These are phyloP conservation scores for Aricia agestis DNA, from an alignment of 1,140 invertebrate species.

Conservation along the genomic window DNA sequence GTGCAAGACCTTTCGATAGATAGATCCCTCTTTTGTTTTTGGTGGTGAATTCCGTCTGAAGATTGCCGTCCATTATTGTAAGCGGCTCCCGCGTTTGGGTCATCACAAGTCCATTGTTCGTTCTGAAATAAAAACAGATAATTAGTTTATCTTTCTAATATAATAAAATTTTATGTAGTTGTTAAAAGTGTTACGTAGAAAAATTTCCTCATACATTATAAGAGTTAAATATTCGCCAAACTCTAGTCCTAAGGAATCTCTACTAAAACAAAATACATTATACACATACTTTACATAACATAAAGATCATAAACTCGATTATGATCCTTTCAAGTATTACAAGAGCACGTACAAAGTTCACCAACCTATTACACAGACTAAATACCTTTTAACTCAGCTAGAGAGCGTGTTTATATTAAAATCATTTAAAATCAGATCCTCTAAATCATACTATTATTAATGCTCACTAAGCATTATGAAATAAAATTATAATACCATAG, in stretches of 20 bases:
- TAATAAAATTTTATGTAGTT: too few relatives aligned
- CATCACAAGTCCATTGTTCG: constrained; percentile 55
- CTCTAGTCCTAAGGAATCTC: neutral
- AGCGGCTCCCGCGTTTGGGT: constrained; percentile 67
- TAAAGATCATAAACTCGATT: neutral
- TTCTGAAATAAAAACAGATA: constrained; percentile 41
- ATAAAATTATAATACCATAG: too few relatives aligned
- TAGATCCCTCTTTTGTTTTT: constrained; percentile 70
- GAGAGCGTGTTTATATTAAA: neutral
- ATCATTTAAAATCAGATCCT: neutral
- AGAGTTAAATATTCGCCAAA: too few relatives aligned
- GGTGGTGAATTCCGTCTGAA: constrained; percentile 65
- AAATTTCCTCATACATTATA: too few relatives aligned
- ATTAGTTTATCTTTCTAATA: neutral
- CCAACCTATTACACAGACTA: neutral
- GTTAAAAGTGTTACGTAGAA: too few relatives aligned
- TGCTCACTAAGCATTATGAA: too few relatives aligned
- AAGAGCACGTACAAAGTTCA: constrained; percentile 19
- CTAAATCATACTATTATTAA: too few relatives aligned
- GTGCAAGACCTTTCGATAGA: constrained; percentile 68
- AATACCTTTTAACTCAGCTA: neutral
- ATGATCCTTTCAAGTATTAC: constrained; percentile 13
- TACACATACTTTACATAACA: neutral
- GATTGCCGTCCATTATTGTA: constrained; percentile 69
- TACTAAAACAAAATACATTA: neutral